These are phyloP conservation scores for Hemiscyllium ocellatum DNA, from an alignment of 2,113 vertebrate genomes.

Conservation along the genomic window DNA sequence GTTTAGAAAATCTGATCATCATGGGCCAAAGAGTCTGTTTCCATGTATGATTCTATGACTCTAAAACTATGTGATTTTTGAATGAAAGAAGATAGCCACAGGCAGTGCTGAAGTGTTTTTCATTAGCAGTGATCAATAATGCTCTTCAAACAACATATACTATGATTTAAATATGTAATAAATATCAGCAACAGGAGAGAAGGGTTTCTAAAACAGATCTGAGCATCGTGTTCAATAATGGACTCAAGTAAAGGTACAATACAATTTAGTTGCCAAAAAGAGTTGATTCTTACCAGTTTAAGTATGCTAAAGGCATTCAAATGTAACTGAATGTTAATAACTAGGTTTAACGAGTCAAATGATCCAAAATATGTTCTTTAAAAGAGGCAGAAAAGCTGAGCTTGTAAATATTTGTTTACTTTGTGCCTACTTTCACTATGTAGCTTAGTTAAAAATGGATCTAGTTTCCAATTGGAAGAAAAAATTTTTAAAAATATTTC, in stretches of 20 bases:
- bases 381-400: background rate
- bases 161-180: conserved; percentile 17
- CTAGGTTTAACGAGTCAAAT: background rate
- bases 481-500: background rate
- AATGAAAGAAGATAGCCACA: background rate
- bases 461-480: background rate
- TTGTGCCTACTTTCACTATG: background rate
- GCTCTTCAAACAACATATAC: background rate
- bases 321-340: background rate
- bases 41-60: too few relatives aligned
- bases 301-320: background rate
- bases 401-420: background rate
- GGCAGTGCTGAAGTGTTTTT: too few relatives aligned
- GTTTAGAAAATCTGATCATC: too few relatives aligned
- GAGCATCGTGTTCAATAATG: background rate
- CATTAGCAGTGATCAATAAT: background rate
- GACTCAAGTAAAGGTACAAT: background rate
- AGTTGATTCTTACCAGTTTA: background rate
- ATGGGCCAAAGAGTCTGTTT: too few relatives aligned
- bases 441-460: background rate
- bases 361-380: background rate
- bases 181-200: background rate
- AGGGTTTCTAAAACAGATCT: conserved; percentile 21
- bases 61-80: background rate
- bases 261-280: conserved; percentile 21